Base-by-base conservation (phyloP, 92 coral and sea anemone genomes). In the Parazoanthus darwini region DNA sequence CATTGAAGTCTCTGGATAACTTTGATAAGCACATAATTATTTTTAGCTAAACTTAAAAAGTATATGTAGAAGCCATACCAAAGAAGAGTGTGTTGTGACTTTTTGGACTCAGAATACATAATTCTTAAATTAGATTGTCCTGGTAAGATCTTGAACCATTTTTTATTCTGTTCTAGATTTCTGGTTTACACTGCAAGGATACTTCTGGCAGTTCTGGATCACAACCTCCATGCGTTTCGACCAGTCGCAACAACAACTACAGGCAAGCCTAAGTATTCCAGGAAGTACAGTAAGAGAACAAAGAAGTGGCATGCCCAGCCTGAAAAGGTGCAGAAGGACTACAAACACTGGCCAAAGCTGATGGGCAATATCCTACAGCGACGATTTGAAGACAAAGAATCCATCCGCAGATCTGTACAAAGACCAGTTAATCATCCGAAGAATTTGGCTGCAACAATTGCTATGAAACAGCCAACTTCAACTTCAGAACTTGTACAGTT, bases 381-480 rank as follows among this genome's bases (percentile, higher is more conserved):
- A 70, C 78, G 78, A 66, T 35, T 79, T 14, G 77, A 25, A 75
- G 90, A 88, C 72, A 73, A 56, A 8, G 37, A n/a, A 66, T 77
- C 86, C 26, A 76, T 88, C n/a, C 22, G 15, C 54, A 73, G 66
- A 46, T 37, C 56, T 58, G 66, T 74, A 50, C 50, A 66, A 25
- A 48, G 48, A 8, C 82, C 89, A 74, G 76, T 74, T 50, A 42
- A 43, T 26, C 72, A 66, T 66, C 90, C 90, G 26, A 58, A 79
- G 59, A 79, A 79, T 82, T 44, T 88, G 81, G 90, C 90, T 67
- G 85, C 90, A 79, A 56, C 90, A 14, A 88, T 88, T 88, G 86
- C 90, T 8, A 88, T 88, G 90, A 79, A 88, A 72, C 78, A 71
- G 14, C 39, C 82, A 15, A 82, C 90, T 77, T 36, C 48, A 42